Conservation (phyloP, 30 jellyfish, hydroid and myxozoan species). For the Cassiopea andromeda region DNA sequence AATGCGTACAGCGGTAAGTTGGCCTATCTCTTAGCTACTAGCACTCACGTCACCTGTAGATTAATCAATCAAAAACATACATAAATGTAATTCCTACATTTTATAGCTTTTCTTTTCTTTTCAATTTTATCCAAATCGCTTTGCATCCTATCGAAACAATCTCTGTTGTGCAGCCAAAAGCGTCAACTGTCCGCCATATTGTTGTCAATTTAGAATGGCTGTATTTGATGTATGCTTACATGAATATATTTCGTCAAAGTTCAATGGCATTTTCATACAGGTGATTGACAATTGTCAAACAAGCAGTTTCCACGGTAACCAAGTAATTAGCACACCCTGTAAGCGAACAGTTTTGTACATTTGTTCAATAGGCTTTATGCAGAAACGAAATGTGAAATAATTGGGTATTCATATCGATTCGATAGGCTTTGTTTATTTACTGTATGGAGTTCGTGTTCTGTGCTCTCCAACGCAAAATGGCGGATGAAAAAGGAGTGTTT, state of each 20-base stretch:
- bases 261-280: not conserved
- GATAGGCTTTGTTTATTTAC: no score
- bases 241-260: not conserved
- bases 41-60: no score
- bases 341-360: no score
- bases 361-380: no score
- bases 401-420: no score
- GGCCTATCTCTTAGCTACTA: no score
- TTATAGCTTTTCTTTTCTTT: not conserved
- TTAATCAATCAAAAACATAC: no score
- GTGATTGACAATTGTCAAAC: conserved; percentile 5
- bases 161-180: conserved; percentile 1
- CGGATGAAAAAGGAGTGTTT: no score
- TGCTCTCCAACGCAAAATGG: no score
- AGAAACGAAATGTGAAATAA: no score
- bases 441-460: no score
- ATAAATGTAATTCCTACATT: not conserved
- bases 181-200: conserved; percentile 60
- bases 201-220: conserved; percentile 31
- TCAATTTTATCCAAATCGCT: not conserved
- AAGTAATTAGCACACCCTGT: not conserved
- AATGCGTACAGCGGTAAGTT: no score
- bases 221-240: conserved; percentile 42
- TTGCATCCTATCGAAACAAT: not conserved
- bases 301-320: conserved; percentile 3